A percentile compares a stretch with the other conserved stretches of the same genome.
phyloP scores from a whole-genome alignment of 2,888 invertebrate species.

The Hermodice carunculata region DNA sequence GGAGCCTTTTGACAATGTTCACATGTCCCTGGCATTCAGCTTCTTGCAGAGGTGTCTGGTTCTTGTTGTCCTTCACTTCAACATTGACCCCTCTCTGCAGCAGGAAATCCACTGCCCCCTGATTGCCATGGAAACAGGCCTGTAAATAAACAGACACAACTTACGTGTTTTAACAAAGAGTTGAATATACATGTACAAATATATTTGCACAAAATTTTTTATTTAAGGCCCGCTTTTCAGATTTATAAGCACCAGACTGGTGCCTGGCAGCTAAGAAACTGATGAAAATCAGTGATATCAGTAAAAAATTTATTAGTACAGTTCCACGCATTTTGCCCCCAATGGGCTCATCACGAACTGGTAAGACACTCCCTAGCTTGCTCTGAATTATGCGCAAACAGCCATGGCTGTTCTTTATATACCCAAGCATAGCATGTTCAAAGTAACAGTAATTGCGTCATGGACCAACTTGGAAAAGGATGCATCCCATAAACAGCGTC shows the following conservation, averaged over 20 bases:
- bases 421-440: no score
- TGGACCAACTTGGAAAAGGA: no score
- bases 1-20: no score
- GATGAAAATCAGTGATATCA: neutral
- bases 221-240: neutral
- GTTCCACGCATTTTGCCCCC: neutral
- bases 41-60: constrained; percentile 42
- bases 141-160: constrained; percentile 11
- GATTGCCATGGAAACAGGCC: constrained; percentile 39
- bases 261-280: neutral
- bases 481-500: no score
- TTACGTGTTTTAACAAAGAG: no score
- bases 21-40: no score
- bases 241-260: neutral
- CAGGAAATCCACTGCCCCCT: constrained; percentile 41
- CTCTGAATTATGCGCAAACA: no score
- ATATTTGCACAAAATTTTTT: neutral
- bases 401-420: no score
- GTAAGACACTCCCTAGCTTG: no score
- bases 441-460: no score
- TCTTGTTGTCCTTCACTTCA: constrained; percentile 40
- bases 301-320: neutral
- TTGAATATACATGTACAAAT: neutral
- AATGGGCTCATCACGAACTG: no score
- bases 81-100: constrained; percentile 43